A percentile compares a stretch with the other conserved stretches of the same genome.
Conservation (phyloP, 2,113 vertebrate species). For the Prunella fulvescens region DNA sequence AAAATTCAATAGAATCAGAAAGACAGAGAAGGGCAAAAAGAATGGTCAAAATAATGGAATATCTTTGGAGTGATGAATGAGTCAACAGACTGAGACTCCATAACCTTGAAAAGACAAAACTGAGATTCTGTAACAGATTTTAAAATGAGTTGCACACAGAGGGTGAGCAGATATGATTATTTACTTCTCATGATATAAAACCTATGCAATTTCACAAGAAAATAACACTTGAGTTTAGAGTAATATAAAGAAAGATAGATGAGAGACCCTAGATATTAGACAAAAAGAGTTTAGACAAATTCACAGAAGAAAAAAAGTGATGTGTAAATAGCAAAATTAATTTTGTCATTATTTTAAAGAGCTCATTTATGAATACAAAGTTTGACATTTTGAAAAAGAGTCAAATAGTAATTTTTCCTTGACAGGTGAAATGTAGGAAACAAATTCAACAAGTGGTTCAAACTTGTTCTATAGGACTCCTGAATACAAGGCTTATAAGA, state of each 20-base stretch:
- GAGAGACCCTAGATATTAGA: neutral
- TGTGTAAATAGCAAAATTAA: neutral
- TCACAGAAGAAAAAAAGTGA: neutral
- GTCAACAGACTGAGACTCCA: neutral
- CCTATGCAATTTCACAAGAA: neutral
- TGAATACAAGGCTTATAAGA: neutral
- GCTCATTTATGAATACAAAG: neutral
- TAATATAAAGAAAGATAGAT: neutral
- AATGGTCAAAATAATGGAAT: neutral
- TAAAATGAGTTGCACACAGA: neutral
- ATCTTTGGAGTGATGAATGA: neutral
- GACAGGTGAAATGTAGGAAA: neutral
- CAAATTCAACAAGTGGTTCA: neutral
- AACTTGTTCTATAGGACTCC: neutral
- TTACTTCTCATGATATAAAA: neutral
- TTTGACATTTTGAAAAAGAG: neutral
- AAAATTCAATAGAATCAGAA: neutral
- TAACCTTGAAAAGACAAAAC: constrained; percentile 37
- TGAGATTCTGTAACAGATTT: neutral
- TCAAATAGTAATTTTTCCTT: neutral
- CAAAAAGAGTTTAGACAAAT: neutral
- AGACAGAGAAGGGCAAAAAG: neutral
- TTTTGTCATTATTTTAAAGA: neutral
- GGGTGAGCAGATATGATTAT: neutral
- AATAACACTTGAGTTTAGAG: neutral